Evolutionary conservation across 2,797 vertebrate genomes (phyloP).

Genomic region (Melopsittacus undulatus): DNA sequence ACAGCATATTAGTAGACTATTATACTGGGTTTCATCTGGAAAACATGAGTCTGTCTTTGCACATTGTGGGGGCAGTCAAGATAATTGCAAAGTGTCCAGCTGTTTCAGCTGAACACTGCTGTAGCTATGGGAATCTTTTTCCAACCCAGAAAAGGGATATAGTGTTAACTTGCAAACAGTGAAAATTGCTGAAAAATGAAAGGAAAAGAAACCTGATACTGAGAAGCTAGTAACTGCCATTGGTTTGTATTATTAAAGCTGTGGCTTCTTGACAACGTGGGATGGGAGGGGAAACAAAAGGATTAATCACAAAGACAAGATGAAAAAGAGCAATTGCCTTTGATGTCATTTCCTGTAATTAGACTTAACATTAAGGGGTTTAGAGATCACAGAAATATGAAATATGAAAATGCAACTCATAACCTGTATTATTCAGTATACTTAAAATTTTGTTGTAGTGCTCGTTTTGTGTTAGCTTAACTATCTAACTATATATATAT

Average conservation of each 20-base stretch:
- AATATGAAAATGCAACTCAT: not conserved
- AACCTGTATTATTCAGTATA: slow-evolving; percentile 1
- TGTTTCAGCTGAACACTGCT: slow-evolving; percentile 66
- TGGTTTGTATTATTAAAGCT: slow-evolving; percentile 37
- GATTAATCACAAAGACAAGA: not conserved
- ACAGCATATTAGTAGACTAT: slow-evolving; percentile 66
- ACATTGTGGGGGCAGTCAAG: slow-evolving; percentile 45
- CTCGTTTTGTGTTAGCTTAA: not conserved
- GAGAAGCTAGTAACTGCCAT: not conserved
- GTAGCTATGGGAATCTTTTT: slow-evolving; percentile 43
- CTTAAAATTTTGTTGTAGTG: slow-evolving; percentile 28
- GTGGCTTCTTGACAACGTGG: not conserved
- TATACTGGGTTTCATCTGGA: slow-evolving; percentile 61
- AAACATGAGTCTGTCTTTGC: slow-evolving; percentile 60
- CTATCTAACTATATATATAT: not conserved
- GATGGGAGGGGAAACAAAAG: slow-evolving; percentile 10
- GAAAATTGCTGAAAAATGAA: slow-evolving; percentile 70
- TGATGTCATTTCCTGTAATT: slow-evolving; percentile 67
- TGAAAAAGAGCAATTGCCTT: not conserved
- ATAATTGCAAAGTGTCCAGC: slow-evolving; percentile 73
- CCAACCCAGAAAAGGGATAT: slow-evolving; percentile 47
- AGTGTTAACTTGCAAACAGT: slow-evolving; percentile 69
- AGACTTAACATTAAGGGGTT: slow-evolving; percentile 29
- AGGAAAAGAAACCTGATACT: slow-evolving; percentile 36
- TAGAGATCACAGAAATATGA: not conserved